phyloP scores from a whole-genome alignment of 2,888 invertebrate species.

The Neoaliturus tenellus region DNA sequence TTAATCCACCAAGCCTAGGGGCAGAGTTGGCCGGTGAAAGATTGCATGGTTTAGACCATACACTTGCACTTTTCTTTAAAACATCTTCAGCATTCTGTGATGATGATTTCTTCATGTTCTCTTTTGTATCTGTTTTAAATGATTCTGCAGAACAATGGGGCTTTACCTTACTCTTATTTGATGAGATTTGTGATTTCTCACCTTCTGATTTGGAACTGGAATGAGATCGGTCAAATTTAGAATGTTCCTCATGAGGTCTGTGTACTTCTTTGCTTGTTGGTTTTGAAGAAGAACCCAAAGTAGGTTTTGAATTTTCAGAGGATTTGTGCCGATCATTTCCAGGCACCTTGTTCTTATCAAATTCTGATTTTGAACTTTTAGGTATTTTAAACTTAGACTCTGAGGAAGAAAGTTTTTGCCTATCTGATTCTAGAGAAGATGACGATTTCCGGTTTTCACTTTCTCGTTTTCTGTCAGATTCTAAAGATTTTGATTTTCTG shows the following conservation, averaged over 20 bases:
- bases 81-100: constrained; percentile 58
- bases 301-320: constrained; percentile 33
- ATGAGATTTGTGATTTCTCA: not conserved
- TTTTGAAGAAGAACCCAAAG: constrained; percentile 1
- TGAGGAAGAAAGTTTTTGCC: not conserved
- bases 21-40: constrained; percentile 46
- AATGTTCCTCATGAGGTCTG: not conserved
- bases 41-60: constrained; percentile 63
- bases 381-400: constrained; percentile 42
- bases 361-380: constrained; percentile 15
- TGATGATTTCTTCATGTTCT: not conserved
- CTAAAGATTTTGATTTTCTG: not conserved
- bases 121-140: not conserved
- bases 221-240: constrained; percentile 3
- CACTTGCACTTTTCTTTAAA: constrained; percentile 62
- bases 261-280: not conserved
- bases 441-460: not conserved
- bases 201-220: constrained; percentile 46
- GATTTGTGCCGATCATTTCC: constrained; percentile 40
- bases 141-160: not conserved
- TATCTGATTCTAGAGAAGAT: not conserved
- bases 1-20: not conserved
- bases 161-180: not conserved
- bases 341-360: not conserved
- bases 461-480: not conserved